Evolutionary conservation across 2,888 invertebrate species (phyloP).

Genomic region (Cantharis lateralis): DNA sequence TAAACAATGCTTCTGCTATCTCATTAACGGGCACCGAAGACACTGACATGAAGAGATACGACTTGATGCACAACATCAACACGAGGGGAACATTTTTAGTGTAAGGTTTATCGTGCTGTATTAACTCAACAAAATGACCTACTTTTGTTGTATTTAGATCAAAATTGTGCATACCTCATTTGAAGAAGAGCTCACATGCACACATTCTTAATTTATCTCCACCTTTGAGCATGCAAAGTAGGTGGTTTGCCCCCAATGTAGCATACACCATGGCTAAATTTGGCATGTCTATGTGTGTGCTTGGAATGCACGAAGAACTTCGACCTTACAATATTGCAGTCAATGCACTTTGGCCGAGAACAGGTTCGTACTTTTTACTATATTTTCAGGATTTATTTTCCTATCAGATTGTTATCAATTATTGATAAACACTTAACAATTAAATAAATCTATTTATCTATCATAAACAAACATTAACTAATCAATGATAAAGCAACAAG

Average conservation of each 20-base stretch:
- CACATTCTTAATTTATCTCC: constrained; percentile 96
- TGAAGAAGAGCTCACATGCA: constrained; percentile 85
- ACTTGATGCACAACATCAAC: constrained; percentile 94
- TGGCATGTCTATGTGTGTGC: constrained; percentile 97
- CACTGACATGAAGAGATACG: constrained; percentile 95
- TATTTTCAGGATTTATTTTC: background rate
- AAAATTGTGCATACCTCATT: constrained; percentile 84
- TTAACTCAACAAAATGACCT: background rate
- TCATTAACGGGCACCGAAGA: constrained; percentile 77
- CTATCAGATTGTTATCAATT: background rate
- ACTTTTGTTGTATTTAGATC: constrained; percentile 70
- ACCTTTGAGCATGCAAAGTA: constrained; percentile 84
- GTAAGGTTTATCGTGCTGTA: constrained; percentile 61
- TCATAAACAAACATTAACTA: background rate
- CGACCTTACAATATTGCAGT: constrained; percentile 82
- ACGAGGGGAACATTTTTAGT: constrained; percentile 93
- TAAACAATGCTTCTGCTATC: constrained; percentile 98
- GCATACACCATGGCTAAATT: constrained; percentile 99
- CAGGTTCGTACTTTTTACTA: constrained; percentile 61
- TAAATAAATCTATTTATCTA: background rate
- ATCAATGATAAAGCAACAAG: background rate
- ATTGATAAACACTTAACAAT: background rate
- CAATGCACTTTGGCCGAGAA: constrained; percentile 95
- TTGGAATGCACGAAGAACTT: constrained; percentile 97
- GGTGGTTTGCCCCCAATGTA: constrained; percentile 90